phyloP scores from a whole-genome alignment of 2,113 vertebrate species.

The Cynopterus brachyotis region DNA sequence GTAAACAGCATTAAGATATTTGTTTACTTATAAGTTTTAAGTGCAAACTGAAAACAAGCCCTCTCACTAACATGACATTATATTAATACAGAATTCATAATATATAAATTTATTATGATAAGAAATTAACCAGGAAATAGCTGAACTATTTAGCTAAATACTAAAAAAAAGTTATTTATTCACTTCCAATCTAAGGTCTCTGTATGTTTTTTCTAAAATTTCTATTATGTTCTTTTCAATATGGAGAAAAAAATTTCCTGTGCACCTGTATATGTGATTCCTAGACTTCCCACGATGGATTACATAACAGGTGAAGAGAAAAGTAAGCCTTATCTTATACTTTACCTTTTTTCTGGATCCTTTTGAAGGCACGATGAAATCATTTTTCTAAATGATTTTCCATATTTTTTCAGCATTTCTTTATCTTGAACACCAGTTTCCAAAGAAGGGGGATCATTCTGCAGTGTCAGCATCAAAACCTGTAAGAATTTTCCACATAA shows the following conservation, averaged over 20 bases:
- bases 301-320: not conserved
- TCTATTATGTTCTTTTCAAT: not conserved
- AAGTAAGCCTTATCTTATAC: not conserved
- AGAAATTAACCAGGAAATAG: slow-evolving; percentile 33
- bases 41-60: slow-evolving; percentile 2
- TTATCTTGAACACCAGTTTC: slow-evolving; percentile 99
- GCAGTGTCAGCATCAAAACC: slow-evolving; percentile 99
- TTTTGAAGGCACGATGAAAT: slow-evolving; percentile 97
- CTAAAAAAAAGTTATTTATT: not conserved
- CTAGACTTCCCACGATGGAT: not conserved
- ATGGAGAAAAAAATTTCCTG: not conserved
- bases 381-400: slow-evolving; percentile 99
- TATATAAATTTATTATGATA: not conserved
- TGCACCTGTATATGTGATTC: not conserved
- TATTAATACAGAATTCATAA: slow-evolving; percentile 22
- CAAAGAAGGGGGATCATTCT: slow-evolving; percentile 96
- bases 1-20: not conserved
- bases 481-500: slow-evolving; percentile 77
- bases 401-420: slow-evolving; percentile 98
- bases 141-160: not conserved
- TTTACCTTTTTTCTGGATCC: slow-evolving; percentile 98
- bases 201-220: not conserved
- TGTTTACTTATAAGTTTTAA: not conserved
- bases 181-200: not conserved
- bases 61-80: not conserved